Base-by-base conservation (phyloP, 23 tunicate species). In the Corella eumyota region DNA sequence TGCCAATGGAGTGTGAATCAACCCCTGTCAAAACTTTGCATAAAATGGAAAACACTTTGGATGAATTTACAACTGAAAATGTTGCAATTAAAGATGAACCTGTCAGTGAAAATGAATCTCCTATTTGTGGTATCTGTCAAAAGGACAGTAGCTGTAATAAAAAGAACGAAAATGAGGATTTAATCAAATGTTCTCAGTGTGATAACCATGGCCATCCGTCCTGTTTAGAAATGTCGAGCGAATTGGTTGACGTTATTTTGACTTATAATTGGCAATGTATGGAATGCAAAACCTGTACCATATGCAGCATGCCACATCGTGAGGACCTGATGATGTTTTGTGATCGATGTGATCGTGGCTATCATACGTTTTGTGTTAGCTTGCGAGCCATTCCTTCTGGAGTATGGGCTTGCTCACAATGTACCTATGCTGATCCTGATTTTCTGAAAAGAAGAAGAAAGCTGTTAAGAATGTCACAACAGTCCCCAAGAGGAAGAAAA, bases 321-420 rank as follows among this genome's bases (percentile, higher is more conserved):
- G 98, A 92, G 67, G 98, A 92, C 49, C 66, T 75, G 36, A 92
- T 92, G 86, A 81, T 92, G 98, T 92, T 92, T 60, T 92, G 98
- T 28, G 98, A 92, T 34, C 72, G 98, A 58, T 92, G 98, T 50
- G 98, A 92, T 34, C 36, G 98, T 1, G 98, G 98, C 17, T 92
- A 81, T 61, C 98, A 92, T 67, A 92, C 93, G 6, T 92, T 83
- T 60, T 92, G 98, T 54, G 98, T 92, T 64, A 91, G 93, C 25
- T 62, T 92, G 30, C 77, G 98, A 21, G 72, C 71, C 6, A 71
- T 88, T 60, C 96, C 96, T 11, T 78, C 96, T 56, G 96, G 96
- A 30, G 74, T 84, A 4, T 84, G 94, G 94, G 85, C 78, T 56
- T 88, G 96, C 49, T 83, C 96, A 27, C 53, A 71, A 33, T 88